Evolutionary conservation across 2,888 invertebrate genomes (phyloP).

Genomic region (Rotaria socialis): DNA sequence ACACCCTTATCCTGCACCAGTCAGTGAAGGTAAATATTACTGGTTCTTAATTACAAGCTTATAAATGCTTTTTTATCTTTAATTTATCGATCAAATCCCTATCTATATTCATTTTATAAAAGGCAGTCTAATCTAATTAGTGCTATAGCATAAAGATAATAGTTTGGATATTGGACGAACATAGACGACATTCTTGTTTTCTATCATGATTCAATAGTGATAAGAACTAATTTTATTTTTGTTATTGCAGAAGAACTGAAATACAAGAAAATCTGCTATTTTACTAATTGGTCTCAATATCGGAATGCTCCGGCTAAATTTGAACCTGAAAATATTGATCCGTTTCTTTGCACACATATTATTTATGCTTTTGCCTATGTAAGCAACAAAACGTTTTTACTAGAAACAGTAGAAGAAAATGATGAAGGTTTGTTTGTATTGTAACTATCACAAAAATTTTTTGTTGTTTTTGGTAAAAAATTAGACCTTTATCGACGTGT

Average conservation of each 20-base stretch:
- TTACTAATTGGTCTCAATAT: conserved; percentile 80
- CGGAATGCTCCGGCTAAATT: conserved; percentile 84
- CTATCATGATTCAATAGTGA: too few species aligned
- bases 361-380: conserved; percentile 95
- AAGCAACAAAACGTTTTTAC: conserved; percentile 82
- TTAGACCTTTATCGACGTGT: conserved; percentile 43
- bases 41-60: background rate
- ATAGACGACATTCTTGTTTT: too few species aligned
- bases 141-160: too few species aligned
- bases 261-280: conserved; percentile 46
- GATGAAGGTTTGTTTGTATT: conserved; percentile 66
- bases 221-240: too few species aligned
- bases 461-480: background rate
- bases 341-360: conserved; percentile 88
- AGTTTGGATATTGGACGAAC: too few species aligned
- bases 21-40: background rate
- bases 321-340: conserved; percentile 84
- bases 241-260: conserved; percentile 4
- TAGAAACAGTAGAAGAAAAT: conserved; percentile 77
- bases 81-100: too few species aligned
- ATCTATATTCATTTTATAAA: too few species aligned
- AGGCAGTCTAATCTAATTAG: too few species aligned
- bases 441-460: too few species aligned
- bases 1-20: background rate
- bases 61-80: too few species aligned